Conservation (phyloP, 2,797 vertebrate genomes). For the Gephyroberyx darwinii region DNA sequence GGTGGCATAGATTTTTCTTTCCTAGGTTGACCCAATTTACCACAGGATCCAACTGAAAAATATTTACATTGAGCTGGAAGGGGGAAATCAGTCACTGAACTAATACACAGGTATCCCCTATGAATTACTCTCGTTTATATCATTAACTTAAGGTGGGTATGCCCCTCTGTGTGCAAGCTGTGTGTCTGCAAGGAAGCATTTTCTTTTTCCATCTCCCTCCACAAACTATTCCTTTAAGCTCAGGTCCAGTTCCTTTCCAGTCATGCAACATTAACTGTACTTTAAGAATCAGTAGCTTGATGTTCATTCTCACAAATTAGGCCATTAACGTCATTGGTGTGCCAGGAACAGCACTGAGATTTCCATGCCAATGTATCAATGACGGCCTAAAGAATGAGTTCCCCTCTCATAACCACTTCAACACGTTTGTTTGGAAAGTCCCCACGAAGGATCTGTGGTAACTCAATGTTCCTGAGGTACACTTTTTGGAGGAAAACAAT, state of each 20-base stretch:
- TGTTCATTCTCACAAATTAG: slow-evolving; percentile 80
- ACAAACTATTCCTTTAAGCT: slow-evolving; percentile 79
- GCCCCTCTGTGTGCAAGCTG: slow-evolving; percentile 72
- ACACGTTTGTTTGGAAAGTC: slow-evolving; percentile 35
- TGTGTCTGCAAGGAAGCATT: slow-evolving; percentile 73
- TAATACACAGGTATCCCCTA: slow-evolving; percentile 69
- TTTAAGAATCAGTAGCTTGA: slow-evolving; percentile 81
- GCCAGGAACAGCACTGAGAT: slow-evolving; percentile 72
- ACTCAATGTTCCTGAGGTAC: slow-evolving; percentile 14
- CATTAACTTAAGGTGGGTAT: slow-evolving; percentile 73
- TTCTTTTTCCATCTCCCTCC: slow-evolving; percentile 77
- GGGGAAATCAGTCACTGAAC: slow-evolving; percentile 60
- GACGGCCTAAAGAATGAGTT: slow-evolving; percentile 61
- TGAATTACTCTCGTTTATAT: slow-evolving; percentile 75
- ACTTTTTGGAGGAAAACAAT: slow-evolving; percentile 1
- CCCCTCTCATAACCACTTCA: slow-evolving; percentile 54
- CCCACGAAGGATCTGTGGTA: slow-evolving; percentile 18
- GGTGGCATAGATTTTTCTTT: slow-evolving; percentile 36
- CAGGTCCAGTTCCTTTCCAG: slow-evolving; percentile 79
- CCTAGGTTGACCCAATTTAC: slow-evolving; percentile 29
- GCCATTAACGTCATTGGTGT: slow-evolving; percentile 74
- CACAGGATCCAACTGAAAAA: slow-evolving; percentile 54
- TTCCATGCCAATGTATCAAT: slow-evolving; percentile 74
- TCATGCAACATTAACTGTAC: slow-evolving; percentile 82
- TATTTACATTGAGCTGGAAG: slow-evolving; percentile 69